Percentiles rank a stretch among this genome's conserved stretches.
phyloP scores from a whole-genome alignment of 2,888 invertebrate species.

The Idaea aversata region DNA sequence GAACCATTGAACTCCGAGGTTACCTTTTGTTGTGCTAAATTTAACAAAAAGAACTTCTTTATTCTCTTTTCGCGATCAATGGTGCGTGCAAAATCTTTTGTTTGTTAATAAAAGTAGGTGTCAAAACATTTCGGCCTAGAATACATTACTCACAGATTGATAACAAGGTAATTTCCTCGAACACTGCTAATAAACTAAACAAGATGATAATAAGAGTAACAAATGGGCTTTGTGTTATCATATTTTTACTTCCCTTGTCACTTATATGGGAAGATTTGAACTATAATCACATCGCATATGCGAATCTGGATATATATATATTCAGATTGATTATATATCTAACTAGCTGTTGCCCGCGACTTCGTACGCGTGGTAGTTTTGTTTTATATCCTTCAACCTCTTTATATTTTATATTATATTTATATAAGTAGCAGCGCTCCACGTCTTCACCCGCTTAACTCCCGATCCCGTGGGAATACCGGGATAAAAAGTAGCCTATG shows the following conservation, averaged over 20 bases:
- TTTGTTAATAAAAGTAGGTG: slow-evolving; percentile 14
- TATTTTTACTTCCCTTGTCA: neutral
- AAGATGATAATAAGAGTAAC: neutral
- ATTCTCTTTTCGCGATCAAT: neutral
- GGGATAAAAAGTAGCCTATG: too few relatives aligned
- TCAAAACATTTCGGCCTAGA: slow-evolving; percentile 19
- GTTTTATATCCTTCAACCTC: too few relatives aligned
- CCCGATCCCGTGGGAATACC: too few relatives aligned
- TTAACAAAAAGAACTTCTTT: slow-evolving; percentile 6
- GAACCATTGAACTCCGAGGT: neutral
- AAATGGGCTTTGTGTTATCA: neutral
- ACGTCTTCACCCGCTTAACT: too few relatives aligned
- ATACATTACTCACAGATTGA: neutral
- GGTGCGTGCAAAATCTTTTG: slow-evolving; percentile 16
- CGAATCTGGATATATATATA: too few relatives aligned
- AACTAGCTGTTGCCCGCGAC: too few relatives aligned
- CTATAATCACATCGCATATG: too few relatives aligned
- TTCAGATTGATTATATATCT: too few relatives aligned
- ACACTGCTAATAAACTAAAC: neutral
- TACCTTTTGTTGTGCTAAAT: slow-evolving; percentile 6
- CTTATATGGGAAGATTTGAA: too few relatives aligned
- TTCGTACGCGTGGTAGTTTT: too few relatives aligned
- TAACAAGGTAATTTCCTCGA: neutral
- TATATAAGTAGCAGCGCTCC: too few relatives aligned
- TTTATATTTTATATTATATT: too few relatives aligned